phyloP scores from a whole-genome alignment of 2,797 vertebrate species.

The Danio choprae region DNA sequence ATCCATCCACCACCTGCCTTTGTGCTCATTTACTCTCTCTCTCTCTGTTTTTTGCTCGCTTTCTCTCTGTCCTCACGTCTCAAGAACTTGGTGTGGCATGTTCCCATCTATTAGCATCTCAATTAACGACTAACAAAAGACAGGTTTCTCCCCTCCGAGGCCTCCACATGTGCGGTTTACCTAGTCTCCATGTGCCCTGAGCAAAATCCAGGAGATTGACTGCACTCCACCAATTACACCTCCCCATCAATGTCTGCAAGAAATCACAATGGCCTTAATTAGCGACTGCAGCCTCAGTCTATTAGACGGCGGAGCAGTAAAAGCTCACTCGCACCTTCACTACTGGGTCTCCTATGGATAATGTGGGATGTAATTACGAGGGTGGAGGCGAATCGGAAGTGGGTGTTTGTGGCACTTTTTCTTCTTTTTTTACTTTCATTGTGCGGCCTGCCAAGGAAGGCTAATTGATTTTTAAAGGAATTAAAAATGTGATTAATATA shows the following conservation, averaged over 20 bases:
- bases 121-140: constrained; percentile 62
- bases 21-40: constrained; percentile 34
- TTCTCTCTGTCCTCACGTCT: constrained; percentile 47
- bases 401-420: constrained; percentile 16
- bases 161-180: constrained; percentile 51
- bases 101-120: constrained; percentile 64
- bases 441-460: constrained; percentile 1
- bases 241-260: constrained; percentile 56
- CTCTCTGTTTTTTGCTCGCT: constrained; percentile 15
- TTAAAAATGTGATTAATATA: constrained; percentile 1
- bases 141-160: constrained; percentile 62
- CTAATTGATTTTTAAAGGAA: constrained; percentile 41
- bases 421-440: constrained; percentile 25
- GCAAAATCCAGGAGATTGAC: constrained; percentile 59
- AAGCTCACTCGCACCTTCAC: constrained; percentile 26
- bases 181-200: constrained; percentile 50
- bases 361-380: constrained; percentile 31
- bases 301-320: constrained; percentile 50
- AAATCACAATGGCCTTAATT: constrained; percentile 63
- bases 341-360: constrained; percentile 18
- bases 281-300: constrained; percentile 52
- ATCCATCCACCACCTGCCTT: constrained; percentile 6
- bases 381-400: constrained; percentile 7
- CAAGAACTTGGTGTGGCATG: constrained; percentile 55
- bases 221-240: constrained; percentile 59